Percentiles rank a stretch among this genome's conserved stretches.
Evolutionary conservation across 2,113 vertebrate species (phyloP).

Genomic region (Leucopternis melanops): DNA sequence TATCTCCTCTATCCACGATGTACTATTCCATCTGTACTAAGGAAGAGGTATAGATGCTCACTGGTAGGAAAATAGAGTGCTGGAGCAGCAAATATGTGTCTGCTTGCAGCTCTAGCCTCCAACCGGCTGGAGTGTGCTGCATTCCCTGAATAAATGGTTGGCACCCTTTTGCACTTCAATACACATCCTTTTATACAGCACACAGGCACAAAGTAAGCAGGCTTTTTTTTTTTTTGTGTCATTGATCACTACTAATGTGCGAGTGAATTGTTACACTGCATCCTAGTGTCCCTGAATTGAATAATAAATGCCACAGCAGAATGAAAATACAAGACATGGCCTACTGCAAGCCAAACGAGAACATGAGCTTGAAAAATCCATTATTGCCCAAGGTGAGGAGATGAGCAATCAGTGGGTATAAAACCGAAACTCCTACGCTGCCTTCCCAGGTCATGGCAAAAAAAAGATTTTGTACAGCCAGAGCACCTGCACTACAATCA

Average conservation of each 20-base stretch:
- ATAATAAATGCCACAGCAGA: background rate
- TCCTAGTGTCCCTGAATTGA: background rate
- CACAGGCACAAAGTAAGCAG: background rate
- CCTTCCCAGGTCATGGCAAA: background rate
- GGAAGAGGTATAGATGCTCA: background rate
- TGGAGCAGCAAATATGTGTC: background rate
- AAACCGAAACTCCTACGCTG: rapidly evolving
- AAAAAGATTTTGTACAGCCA: background rate
- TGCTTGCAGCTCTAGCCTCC: background rate
- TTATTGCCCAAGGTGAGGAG: background rate
- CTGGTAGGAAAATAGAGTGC: background rate
- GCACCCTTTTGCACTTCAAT: background rate
- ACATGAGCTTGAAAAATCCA: background rate
- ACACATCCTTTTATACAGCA: background rate
- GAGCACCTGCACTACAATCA: background rate
- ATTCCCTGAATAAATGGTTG: background rate
- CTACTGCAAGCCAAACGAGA: background rate
- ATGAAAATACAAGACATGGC: background rate
- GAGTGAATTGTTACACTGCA: background rate
- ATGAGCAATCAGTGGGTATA: background rate
- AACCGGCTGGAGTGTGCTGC: background rate
- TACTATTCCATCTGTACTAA: background rate
- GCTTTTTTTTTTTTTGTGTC: background rate
- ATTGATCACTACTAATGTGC: background rate
- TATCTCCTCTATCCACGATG: rapidly evolving